Evolutionary conservation across 1,140 invertebrate species (phyloP), one percentile per base, ranked within the genome.

Genomic region (Cardiocondyla obscurior): DNA sequence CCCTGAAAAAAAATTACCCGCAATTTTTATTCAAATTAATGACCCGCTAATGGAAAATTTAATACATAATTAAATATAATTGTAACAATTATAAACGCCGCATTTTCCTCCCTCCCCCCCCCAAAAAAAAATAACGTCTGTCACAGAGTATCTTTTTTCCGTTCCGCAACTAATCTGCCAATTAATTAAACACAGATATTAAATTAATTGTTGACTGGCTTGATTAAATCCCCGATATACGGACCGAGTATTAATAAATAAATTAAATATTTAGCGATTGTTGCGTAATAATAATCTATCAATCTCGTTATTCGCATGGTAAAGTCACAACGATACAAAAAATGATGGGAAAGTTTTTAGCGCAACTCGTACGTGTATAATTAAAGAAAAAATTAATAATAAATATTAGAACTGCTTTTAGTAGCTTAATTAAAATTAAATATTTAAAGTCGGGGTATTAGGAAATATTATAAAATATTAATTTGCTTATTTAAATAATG

Each of bases 31-130:
- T 22, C 5, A 25, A 70, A 81, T 81, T 84, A 81, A 69, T 60
- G 25, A 81, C 33, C 44, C 36, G 14, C 19, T 58, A 33, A 69
- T 53, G 19, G 5, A 25, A n/a, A 70, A 70, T 55, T 51, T 67
- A 30, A 25, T 57, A n/a, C 64, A 44, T 70, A 67, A 81, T 69
- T 46, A 55, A n/a, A 42, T 55, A 42, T 19, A 84, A 85, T 81
- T 28, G 39, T 39, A 77, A 70, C 51, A 85, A 74, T 82, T 81
- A 28, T 64, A 79, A 82, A n/a, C 44, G 44, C 6, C 25, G 25
- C 4, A 44, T 42, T 65, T 58, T n/a, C n/a, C n/a, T n/a, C n/a
- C n/a, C n/a, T n/a, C n/a, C n/a, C n/a, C n/a, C n/a, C n/a, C n/a
- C n/a, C 39, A 2, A 14, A 0, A 28, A 51, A 0, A 0, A 25